phyloP scores from a whole-genome alignment of 2,888 invertebrate genomes.

The Perizoma affinitatum region DNA sequence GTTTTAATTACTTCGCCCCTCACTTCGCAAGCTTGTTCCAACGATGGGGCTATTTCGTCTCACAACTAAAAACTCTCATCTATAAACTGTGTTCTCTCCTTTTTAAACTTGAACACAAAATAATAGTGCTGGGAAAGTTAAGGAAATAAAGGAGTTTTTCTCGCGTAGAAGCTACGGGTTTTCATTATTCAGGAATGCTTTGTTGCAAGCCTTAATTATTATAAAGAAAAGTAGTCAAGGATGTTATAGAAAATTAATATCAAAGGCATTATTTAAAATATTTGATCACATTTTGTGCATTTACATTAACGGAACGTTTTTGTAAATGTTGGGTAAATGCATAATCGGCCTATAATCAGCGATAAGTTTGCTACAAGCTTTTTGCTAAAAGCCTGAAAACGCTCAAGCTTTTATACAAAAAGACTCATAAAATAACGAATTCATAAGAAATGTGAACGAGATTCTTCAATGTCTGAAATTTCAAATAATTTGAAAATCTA shows the following conservation, averaged over 20 bases:
- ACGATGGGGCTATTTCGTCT: slow-evolving; percentile 67
- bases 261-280: slow-evolving; percentile 27
- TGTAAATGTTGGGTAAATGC: too few relatives aligned
- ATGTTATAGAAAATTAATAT: slow-evolving; percentile 23
- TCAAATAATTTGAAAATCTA: slow-evolving; percentile 18
- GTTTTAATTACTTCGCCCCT: slow-evolving; percentile 77
- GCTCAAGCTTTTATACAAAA: slow-evolving; percentile 4
- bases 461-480: slow-evolving; percentile 5
- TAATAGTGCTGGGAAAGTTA: slow-evolving; percentile 42
- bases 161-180: slow-evolving; percentile 34
- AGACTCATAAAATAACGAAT: background rate
- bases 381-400: slow-evolving; percentile 1
- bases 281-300: slow-evolving; percentile 15
- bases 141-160: slow-evolving; percentile 37
- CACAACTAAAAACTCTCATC: slow-evolving; percentile 72
- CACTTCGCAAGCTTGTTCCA: slow-evolving; percentile 65
- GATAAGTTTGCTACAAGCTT: background rate
- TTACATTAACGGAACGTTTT: background rate
- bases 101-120: slow-evolving; percentile 56
- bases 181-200: slow-evolving; percentile 40
- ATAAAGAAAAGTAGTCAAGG: slow-evolving; percentile 28
- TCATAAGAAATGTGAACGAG: too few relatives aligned
- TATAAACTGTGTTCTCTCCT: slow-evolving; percentile 65
- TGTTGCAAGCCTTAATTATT: slow-evolving; percentile 31
- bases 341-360: too few relatives aligned